Evolutionary conservation across 1,140 invertebrate species (phyloP).

Genomic region (Chlorops oryzae): DNA sequence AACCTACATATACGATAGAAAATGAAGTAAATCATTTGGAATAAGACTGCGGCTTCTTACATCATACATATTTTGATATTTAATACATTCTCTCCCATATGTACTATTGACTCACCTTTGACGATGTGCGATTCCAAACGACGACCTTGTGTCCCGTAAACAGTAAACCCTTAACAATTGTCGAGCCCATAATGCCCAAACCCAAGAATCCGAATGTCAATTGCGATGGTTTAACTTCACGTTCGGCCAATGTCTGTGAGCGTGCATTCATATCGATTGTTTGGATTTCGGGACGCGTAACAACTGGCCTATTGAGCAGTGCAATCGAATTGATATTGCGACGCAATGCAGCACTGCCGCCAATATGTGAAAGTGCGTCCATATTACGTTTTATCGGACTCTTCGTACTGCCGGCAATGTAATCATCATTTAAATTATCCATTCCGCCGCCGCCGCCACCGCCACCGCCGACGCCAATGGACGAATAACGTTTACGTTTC

Average conservation of each 20-base stretch:
- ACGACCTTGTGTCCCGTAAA: slow-evolving; percentile 89
- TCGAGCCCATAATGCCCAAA: slow-evolving; percentile 92
- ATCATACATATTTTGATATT: too few relatives aligned
- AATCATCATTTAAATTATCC: slow-evolving; percentile 13
- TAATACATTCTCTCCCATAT: too few relatives aligned
- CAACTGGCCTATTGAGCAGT: slow-evolving; percentile 37
- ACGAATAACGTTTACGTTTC: slow-evolving; percentile 15
- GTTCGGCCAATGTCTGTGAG: slow-evolving; percentile 73
- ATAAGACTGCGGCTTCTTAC: too few relatives aligned
- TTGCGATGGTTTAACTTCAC: slow-evolving; percentile 79
- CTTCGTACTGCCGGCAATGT: slow-evolving; percentile 16
- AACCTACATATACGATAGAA: too few relatives aligned
- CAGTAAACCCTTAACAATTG: slow-evolving; percentile 91
- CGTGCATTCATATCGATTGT: slow-evolving; percentile 70
- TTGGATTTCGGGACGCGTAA: slow-evolving; percentile 58
- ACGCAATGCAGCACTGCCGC: slow-evolving; percentile 14
- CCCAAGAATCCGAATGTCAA: slow-evolving; percentile 93
- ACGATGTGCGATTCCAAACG: slow-evolving; percentile 87
- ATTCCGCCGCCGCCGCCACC: neutral
- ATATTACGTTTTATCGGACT: too few relatives aligned
- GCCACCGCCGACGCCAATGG: neutral
- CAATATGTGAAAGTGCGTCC: slow-evolving; percentile 14
- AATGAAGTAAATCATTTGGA: too few relatives aligned
- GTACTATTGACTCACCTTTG: slow-evolving; percentile 66
- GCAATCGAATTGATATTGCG: slow-evolving; percentile 38